These are phyloP conservation scores for Meganola albula DNA, from an alignment of 2,888 invertebrate genomes.

Conservation along the genomic window DNA sequence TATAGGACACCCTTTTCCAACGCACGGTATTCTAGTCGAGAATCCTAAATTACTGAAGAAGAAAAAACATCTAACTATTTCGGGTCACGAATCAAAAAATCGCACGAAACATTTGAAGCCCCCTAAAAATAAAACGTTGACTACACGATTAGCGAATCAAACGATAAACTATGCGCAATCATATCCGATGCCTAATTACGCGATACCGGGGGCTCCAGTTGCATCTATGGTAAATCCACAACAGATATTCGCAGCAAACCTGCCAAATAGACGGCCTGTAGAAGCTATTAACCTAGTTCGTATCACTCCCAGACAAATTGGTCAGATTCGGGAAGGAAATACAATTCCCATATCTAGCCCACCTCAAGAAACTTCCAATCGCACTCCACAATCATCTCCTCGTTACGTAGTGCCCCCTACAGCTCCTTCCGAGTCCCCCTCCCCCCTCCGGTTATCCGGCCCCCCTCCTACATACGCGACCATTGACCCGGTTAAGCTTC, in stretches of 20 bases:
- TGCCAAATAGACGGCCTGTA: too few species aligned
- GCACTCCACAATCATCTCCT: too few species aligned
- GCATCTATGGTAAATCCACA: background rate
- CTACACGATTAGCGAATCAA: background rate
- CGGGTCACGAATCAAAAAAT: slow-evolving; percentile 6
- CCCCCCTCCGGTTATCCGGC: slow-evolving; percentile 11
- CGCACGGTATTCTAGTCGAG: background rate
- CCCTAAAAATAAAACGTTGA: slow-evolving; percentile 16
- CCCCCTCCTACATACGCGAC: slow-evolving; percentile 40
- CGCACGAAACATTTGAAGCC: slow-evolving; percentile 25
- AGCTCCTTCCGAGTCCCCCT: slow-evolving; percentile 18
- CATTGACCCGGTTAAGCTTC: slow-evolving; percentile 41
- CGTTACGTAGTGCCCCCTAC: slow-evolving; percentile 20
- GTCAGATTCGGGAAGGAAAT: too few species aligned
- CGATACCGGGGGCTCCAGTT: slow-evolving; percentile 14
- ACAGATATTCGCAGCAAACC: too few species aligned
- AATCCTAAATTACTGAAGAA: background rate
- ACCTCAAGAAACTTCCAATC: too few species aligned
- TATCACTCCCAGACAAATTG: too few species aligned
- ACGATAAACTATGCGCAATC: background rate
- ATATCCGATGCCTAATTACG: slow-evolving; percentile 16
- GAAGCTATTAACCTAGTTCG: too few species aligned
- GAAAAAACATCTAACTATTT: background rate
- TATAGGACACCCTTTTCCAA: slow-evolving; percentile 10
- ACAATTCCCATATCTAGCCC: too few species aligned